Evolutionary conservation across 2,113 vertebrate species (phyloP), one percentile per base, ranked within the genome.

Genomic region (Leptocoma aspasia): DNA sequence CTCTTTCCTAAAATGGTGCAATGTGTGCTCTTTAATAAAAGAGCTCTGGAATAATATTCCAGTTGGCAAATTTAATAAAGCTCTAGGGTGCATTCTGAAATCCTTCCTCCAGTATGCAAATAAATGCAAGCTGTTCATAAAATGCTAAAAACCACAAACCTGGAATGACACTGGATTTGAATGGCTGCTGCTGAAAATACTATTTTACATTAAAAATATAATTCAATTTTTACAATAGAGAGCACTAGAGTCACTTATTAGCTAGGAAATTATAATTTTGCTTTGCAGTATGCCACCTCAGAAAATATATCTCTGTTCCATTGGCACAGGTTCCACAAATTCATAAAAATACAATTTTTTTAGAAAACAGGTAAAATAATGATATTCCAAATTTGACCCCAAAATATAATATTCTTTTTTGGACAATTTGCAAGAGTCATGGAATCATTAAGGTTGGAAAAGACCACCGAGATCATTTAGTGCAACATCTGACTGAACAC

Each of bases 41-140:
- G 56, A 89, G 33, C 15, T 86, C 47, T 71, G 44, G 33, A 89
- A 93, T 92, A 90, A 83, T 73, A 92, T 92, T 86, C 57, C 47
- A 70, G 76, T 78, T 81, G 65, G 60, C 23, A 96, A 96, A 94
- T 81, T 65, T 90, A 96, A 95, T 93, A 90, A 95, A 93, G 33
- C 60, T 92, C 60, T 42, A 52, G 60, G 39, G 52, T 92, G 42
- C 35, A 81, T 81, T 87, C 35, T 92, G 79, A 94, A 94, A 88
- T 76, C n/a, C 18, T 86, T 90, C 41, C 41, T 91, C 19, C 13
- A 30, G 8, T 83, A 63, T 83, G 60, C 60, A 80, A 92, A 86
- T 83, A 92, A 90, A 63, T 39, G 42, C 17, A 86, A 90, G 24
- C 31, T 72, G 41, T 82, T 95, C 24, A 47, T 41, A 71, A 93